Evolutionary conservation across 2,113 vertebrate genomes (phyloP).

Genomic region (Laterallus jamaicensis): DNA sequence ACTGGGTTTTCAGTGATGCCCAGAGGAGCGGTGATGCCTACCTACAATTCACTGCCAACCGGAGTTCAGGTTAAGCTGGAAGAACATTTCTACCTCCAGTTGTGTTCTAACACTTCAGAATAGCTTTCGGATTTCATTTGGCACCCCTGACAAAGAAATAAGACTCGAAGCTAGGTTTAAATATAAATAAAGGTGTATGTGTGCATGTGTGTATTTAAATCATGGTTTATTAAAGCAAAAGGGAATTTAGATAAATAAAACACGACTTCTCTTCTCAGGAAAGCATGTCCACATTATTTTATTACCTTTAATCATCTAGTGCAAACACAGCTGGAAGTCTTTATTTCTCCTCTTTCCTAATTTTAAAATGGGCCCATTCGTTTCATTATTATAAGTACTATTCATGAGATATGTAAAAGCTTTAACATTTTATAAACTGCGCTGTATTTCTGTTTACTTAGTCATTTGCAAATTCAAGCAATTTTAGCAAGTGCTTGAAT

Average conservation of each 20-base stretch:
- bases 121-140: not conserved
- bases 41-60: not conserved
- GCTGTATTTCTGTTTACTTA: not conserved
- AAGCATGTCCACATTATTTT: not conserved
- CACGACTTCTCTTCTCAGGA: not conserved
- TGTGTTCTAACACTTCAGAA: not conserved
- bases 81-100: not conserved
- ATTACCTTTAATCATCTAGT: not conserved
- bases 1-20: not conserved
- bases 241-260: constrained; percentile 15
- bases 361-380: not conserved
- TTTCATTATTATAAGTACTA: not conserved
- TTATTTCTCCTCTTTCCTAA: not conserved
- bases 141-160: not conserved
- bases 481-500: not conserved
- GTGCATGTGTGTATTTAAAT: not conserved
- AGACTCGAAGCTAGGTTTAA: not conserved
- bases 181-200: not conserved
- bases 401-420: not conserved
- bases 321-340: not conserved
- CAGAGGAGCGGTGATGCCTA: not conserved
- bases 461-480: not conserved
- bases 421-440: not conserved
- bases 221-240: not conserved
- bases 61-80: not conserved